Evolutionary conservation across 2,113 vertebrate species (phyloP).

Genomic region (Pluvianellus socialis): DNA sequence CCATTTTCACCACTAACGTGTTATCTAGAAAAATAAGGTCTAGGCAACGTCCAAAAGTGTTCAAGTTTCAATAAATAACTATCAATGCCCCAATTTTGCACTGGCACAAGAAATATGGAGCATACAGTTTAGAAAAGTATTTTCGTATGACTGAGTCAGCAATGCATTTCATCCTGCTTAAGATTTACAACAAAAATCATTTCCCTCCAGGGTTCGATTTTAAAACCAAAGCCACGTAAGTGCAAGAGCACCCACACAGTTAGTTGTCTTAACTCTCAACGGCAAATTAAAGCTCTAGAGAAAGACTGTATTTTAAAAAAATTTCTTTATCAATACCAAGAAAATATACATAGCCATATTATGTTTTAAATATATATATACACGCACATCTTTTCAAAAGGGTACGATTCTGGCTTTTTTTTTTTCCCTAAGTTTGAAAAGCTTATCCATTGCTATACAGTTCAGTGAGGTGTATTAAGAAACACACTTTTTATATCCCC

Average conservation of each 20-base stretch:
- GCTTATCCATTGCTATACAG: slow-evolving; percentile 50
- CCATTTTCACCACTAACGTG: neutral
- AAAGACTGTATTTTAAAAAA: slow-evolving; percentile 52
- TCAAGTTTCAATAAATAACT: slow-evolving; percentile 74
- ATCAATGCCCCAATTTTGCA: slow-evolving; percentile 60
- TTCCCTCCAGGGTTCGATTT: neutral
- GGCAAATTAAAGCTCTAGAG: slow-evolving; percentile 63
- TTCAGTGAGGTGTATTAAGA: slow-evolving; percentile 33
- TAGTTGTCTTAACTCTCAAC: slow-evolving; percentile 8
- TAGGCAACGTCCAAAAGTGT: slow-evolving; percentile 56
- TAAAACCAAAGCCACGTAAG: neutral
- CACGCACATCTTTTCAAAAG: slow-evolving; percentile 48
- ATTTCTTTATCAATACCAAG: slow-evolving; percentile 41
- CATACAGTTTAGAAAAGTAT: slow-evolving; percentile 29
- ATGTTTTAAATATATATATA: slow-evolving; percentile 49
- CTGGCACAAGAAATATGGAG: slow-evolving; percentile 60
- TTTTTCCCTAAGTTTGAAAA: neutral
- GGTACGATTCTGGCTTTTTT: slow-evolving; percentile 5
- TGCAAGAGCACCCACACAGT: neutral
- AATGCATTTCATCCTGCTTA: slow-evolving; percentile 9
- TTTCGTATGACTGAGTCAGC: slow-evolving; percentile 13
- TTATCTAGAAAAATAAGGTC: slow-evolving; percentile 74
- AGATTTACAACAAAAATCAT: slow-evolving; percentile 24
- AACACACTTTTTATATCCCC: slow-evolving; percentile 54
- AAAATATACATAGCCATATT: slow-evolving; percentile 54